These are phyloP conservation scores for Amblyornis subalaris DNA, from an alignment of 2,113 vertebrate species.

Conservation along the genomic window DNA sequence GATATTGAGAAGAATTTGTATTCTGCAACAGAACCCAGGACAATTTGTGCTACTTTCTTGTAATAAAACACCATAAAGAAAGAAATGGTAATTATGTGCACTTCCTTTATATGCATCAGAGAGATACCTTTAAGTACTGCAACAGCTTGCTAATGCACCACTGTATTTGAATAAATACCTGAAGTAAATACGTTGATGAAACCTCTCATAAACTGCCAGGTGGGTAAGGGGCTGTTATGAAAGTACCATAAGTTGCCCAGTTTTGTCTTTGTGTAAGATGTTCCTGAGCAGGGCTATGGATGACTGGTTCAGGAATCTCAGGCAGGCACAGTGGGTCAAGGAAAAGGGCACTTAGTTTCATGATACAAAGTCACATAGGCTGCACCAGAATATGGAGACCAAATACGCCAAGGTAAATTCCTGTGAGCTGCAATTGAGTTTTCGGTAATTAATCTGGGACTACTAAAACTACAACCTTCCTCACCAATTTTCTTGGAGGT, in stretches of 20 bases:
- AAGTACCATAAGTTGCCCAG: background rate
- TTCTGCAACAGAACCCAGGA: background rate
- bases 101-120: constrained; percentile 26
- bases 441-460: background rate
- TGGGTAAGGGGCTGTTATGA: constrained; percentile 18
- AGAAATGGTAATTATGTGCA: constrained; percentile 22
- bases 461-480: background rate
- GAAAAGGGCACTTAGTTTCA: background rate
- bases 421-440: background rate
- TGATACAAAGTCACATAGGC: rapidly evolving
- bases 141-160: constrained; percentile 62
- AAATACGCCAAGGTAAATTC: background rate
- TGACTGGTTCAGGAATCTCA: background rate
- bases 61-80: constrained; percentile 21
- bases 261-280: background rate
- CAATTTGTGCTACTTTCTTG: background rate
- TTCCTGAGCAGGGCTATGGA: background rate
- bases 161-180: constrained; percentile 47
- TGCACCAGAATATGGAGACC: background rate
- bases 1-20: background rate
- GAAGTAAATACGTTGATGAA: constrained; percentile 48
- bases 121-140: constrained; percentile 21
- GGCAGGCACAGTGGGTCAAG: background rate
- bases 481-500: background rate
- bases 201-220: constrained; percentile 22